Percentiles rank a stretch among this genome's conserved stretches.
These are phyloP conservation scores for Chrysodeixis includens DNA, from an alignment of 2,888 invertebrate genomes.

Conservation along the genomic window DNA sequence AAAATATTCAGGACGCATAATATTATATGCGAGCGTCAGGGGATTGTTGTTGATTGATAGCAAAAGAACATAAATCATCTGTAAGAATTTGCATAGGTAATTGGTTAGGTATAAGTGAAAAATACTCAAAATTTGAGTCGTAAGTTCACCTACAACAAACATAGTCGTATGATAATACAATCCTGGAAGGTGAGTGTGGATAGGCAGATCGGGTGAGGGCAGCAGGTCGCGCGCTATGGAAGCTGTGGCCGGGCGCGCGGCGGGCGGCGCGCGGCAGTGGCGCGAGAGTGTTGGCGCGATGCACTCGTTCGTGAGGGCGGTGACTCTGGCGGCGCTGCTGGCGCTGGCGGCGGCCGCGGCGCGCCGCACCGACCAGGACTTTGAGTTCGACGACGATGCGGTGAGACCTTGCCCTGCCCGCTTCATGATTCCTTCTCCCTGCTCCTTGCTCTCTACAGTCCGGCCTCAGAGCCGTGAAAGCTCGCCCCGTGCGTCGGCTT, in stretches of 20 bases:
- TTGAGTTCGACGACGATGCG: slow-evolving; percentile 84
- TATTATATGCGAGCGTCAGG: no score
- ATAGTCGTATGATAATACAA: no score
- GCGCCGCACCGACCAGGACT: slow-evolving; percentile 77
- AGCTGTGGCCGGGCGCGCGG: slow-evolving; percentile 27
- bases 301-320: slow-evolving; percentile 59
- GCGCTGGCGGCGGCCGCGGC: slow-evolving; percentile 65
- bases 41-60: no score
- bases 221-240: slow-evolving; percentile 21
- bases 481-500: not conserved
- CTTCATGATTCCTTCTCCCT: no score
- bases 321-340: slow-evolving; percentile 63
- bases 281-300: slow-evolving; percentile 50
- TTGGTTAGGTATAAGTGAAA: no score
- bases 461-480: not conserved
- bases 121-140: no score
- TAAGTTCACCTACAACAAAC: no score
- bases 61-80: no score
- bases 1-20: no score
- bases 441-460: not conserved
- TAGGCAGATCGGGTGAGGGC: slow-evolving; percentile 25
- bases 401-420: slow-evolving; percentile 62
- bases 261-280: slow-evolving; percentile 54
- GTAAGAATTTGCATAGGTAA: no score
- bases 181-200: slow-evolving; percentile 18